A percentile compares a stretch with the other conserved stretches of the same genome.
Evolutionary conservation across 2,888 invertebrate genomes (phyloP).

Genomic region (Phyllotreta striolata): DNA sequence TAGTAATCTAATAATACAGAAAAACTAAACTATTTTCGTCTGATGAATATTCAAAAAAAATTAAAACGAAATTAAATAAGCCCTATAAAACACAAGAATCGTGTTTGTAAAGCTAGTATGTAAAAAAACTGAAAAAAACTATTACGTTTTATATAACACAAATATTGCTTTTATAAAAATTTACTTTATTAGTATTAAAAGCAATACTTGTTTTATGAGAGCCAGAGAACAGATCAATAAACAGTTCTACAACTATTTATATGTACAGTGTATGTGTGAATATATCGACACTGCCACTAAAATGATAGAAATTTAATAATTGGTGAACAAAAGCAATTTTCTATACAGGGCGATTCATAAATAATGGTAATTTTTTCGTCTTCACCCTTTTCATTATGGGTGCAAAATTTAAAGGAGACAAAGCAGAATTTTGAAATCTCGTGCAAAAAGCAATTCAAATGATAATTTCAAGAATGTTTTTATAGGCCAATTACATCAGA

Average conservation of each 20-base stretch:
- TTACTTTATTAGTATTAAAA: constrained; percentile 7
- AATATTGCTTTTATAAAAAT: constrained; percentile 8
- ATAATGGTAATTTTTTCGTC: no score
- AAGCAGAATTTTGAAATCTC: background rate
- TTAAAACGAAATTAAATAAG: constrained; percentile 24
- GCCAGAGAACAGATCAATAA: constrained; percentile 18
- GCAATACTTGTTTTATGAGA: constrained; percentile 18
- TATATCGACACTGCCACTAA: constrained; percentile 35
- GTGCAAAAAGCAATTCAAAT: background rate
- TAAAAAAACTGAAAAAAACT: constrained; percentile 19
- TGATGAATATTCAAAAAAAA: constrained; percentile 35
- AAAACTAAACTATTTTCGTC: constrained; percentile 37
- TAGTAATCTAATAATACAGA: constrained; percentile 43
- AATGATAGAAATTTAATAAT: constrained; percentile 20
- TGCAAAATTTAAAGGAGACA: background rate
- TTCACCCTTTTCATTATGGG: no score
- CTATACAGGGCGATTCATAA: background rate
- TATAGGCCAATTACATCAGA: no score
- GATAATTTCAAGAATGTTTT: no score
- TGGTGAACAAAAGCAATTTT: constrained; percentile 28
- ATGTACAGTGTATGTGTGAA: constrained; percentile 28
- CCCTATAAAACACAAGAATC: constrained; percentile 28
- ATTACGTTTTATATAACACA: constrained; percentile 17
- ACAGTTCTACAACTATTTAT: constrained; percentile 39
- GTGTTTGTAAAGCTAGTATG: constrained; percentile 29